phyloP scores from a whole-genome alignment of 2,797 vertebrate genomes.

The Enteromius fasciolatus region DNA sequence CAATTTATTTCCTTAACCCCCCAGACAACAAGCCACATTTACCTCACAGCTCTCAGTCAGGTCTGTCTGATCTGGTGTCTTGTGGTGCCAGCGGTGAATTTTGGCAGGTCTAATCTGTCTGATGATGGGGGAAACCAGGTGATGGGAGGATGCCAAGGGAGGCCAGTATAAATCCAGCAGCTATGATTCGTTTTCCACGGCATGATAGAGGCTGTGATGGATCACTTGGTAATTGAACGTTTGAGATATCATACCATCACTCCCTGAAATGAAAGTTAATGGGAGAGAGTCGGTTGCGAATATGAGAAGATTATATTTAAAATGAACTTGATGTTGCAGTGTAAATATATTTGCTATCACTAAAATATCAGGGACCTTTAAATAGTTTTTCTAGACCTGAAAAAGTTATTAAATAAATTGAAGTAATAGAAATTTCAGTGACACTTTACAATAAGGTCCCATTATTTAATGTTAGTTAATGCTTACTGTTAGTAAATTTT shows the following conservation, averaged over 20 bases:
- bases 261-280: constrained; percentile 2
- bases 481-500: background rate
- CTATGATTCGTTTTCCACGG: background rate
- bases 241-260: background rate
- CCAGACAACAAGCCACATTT: constrained; percentile 5
- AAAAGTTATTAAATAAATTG: background rate
- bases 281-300: background rate
- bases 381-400: background rate
- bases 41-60: background rate
- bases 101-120: constrained; percentile 22
- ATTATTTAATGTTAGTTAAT: background rate
- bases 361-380: background rate
- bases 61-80: constrained; percentile 3
- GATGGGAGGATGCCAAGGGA: constrained; percentile 9
- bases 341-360: background rate
- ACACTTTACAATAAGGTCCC: background rate
- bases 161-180: background rate
- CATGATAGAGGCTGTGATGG: constrained; percentile 2
- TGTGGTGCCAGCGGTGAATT: background rate
- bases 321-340: background rate
- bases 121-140: constrained; percentile 20
- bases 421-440: background rate
- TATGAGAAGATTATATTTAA: background rate
- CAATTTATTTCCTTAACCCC: background rate
- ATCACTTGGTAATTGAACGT: constrained; percentile 5